phyloP scores from a whole-genome alignment of 2,888 invertebrate genomes.

The Apocheima hispidaria region DNA sequence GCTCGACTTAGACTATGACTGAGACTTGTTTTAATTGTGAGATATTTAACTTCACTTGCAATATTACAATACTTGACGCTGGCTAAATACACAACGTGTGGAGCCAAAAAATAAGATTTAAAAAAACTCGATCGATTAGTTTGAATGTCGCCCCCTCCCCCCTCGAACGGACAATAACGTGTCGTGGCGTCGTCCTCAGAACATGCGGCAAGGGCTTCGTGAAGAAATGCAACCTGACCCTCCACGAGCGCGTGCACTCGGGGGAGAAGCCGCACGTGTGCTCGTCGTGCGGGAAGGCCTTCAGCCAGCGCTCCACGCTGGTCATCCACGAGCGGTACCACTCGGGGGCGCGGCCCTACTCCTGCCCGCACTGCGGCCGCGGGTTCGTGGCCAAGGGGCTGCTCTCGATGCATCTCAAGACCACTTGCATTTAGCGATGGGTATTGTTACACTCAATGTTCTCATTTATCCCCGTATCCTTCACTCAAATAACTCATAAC shows the following conservation, averaged over 20 bases:
- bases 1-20: too few species aligned
- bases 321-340: slow-evolving; percentile 87
- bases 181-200: slow-evolving; percentile 53
- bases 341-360: slow-evolving; percentile 87
- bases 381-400: slow-evolving; percentile 88
- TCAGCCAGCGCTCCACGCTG: slow-evolving; percentile 87
- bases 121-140: too few species aligned
- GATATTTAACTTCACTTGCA: too few species aligned
- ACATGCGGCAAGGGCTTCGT: slow-evolving; percentile 86
- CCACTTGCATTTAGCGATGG: slow-evolving; percentile 72
- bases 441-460: not conserved
- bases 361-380: slow-evolving; percentile 86
- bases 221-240: slow-evolving; percentile 86
- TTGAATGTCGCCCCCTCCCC: too few species aligned
- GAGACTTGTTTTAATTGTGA: too few species aligned
- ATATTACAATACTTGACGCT: too few species aligned
- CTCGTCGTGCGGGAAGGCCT: slow-evolving; percentile 87
- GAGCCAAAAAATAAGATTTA: too few species aligned
- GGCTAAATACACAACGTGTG: too few species aligned
- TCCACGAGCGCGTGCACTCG: slow-evolving; percentile 87
- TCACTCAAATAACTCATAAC: too few species aligned
- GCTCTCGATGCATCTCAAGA: slow-evolving; percentile 87
- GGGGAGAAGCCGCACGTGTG: slow-evolving; percentile 88
- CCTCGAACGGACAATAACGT: too few species aligned
- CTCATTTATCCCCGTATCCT: not conserved